Evolutionary conservation across 2,888 invertebrate species (phyloP), one percentile per base, ranked within the genome.

Genomic region (Schrankia costaestrigalis): DNA sequence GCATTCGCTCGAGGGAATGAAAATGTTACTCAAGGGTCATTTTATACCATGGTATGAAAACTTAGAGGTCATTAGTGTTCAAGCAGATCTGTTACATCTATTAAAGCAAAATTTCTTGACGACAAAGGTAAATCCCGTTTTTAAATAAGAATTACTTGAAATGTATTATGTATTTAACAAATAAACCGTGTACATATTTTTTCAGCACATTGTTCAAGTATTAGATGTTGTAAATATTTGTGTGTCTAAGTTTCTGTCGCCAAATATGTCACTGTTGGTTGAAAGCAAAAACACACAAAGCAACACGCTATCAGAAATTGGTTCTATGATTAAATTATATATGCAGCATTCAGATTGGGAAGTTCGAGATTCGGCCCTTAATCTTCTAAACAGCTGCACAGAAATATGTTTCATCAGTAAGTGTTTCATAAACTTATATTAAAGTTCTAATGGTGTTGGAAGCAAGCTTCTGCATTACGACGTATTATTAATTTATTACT

Each of bases 341-440:
- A 74, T 93, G 43, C 90, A 91, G 41, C 92, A 93, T 56, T 76
- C 81, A 0, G 86, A 90, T 13, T 93, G 94, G 94, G 93, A 93
- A 68, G 90, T 94, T 2, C 86, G 93, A 23, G 94, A 94, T 56
- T 92, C 91, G 22, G 90, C 92, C 0, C 61, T 94, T 25, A 93
- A 93, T 68, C 78, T 93, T 27, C 71, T 94, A 4, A 88, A 89
- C 25, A 91, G 91, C 1, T 90, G 93, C 46, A 90, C 91, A 1
- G 74, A 78, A 17, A 90, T 93, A 50, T 91, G 92, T 1, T 90
- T 90, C 63, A 74, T 89, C 41, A 93, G 93, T 93, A 78, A 87
- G 90, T 74, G 40, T 11, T 24, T n/a, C n/a, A n/a, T n/a, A n/a
- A n/a, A n/a, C n/a, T n/a, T n/a, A n/a, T n/a, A n/a, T n/a, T n/a